phyloP scores from a whole-genome alignment of 2,888 invertebrate species.

The Acholoe squamosa region DNA sequence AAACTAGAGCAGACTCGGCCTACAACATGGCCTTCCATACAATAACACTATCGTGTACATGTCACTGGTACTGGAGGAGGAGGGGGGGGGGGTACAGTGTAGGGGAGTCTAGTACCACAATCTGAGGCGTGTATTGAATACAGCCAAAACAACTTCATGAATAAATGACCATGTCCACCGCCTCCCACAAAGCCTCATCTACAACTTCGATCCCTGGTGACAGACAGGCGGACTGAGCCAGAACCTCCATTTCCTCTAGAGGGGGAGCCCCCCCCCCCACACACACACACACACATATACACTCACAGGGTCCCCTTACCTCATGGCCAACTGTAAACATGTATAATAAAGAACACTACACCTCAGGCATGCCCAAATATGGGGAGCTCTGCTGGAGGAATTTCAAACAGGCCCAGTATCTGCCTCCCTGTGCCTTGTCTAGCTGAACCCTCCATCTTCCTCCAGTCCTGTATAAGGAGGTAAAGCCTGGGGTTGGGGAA shows the following conservation, averaged over 20 bases:
- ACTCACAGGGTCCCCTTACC: not conserved
- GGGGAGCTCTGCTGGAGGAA: constrained; percentile 13
- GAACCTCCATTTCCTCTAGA: not conserved
- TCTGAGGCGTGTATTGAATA: not conserved
- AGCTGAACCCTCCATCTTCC: not conserved
- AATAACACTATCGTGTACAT: not conserved
- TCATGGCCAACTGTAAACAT: not conserved
- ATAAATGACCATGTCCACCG: not conserved
- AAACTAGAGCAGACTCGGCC: not conserved
- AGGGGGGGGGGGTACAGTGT: not conserved
- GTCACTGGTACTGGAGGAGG: too few species aligned
- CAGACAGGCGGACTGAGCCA: not conserved
- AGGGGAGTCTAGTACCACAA: not conserved
- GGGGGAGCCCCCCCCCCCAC: not conserved
- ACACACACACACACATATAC: not conserved
- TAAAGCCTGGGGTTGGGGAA: too few species aligned
- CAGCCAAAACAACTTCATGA: not conserved
- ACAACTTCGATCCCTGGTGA: not conserved
- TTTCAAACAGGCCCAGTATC: not conserved
- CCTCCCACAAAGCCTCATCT: not conserved
- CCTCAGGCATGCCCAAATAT: constrained; percentile 31
- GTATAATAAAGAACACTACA: not conserved
- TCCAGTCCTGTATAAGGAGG: not conserved
- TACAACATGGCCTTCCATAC: not conserved
- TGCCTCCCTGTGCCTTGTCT: not conserved